Percentiles rank a stretch among this genome's conserved stretches.
phyloP scores from a whole-genome alignment of 2,888 invertebrate genomes.

The Seira sanloemensis region DNA sequence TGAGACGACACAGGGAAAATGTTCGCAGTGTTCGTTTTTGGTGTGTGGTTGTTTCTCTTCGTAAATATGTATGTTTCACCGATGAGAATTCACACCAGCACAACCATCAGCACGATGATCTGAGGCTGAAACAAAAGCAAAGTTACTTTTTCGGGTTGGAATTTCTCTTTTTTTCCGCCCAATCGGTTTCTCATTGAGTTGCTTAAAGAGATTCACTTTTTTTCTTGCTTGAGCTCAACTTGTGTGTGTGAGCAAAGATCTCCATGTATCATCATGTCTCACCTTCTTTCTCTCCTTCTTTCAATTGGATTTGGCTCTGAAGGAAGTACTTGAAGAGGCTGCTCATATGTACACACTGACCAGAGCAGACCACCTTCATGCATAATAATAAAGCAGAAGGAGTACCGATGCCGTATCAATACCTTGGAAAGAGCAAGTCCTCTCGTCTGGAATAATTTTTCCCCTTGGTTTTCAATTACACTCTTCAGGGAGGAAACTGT shows the following conservation, averaged over 20 bases:
- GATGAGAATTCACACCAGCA: slow-evolving; percentile 32
- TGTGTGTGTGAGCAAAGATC: slow-evolving; percentile 30
- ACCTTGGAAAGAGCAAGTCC: not conserved
- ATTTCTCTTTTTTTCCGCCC: slow-evolving; percentile 34
- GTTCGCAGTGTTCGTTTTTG: too few species aligned
- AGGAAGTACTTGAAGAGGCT: slow-evolving; percentile 14
- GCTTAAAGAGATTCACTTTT: slow-evolving; percentile 44
- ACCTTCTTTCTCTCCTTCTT: slow-evolving; percentile 41
- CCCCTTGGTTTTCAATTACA: slow-evolving; percentile 50
- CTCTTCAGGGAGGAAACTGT: slow-evolving; percentile 31
- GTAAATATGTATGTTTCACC: slow-evolving; percentile 35
- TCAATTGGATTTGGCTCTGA: slow-evolving; percentile 43
- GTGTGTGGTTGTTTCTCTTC: slow-evolving; percentile 10
- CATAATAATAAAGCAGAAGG: slow-evolving; percentile 9
- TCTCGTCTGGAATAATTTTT: slow-evolving; percentile 50
- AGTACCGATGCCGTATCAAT: not conserved
- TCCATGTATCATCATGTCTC: slow-evolving; percentile 57
- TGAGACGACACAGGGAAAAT: too few species aligned
- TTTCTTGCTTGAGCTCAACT: not conserved
- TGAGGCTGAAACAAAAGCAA: not conserved
- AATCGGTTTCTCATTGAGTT: slow-evolving; percentile 55
- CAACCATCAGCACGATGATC: not conserved
- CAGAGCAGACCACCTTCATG: slow-evolving; percentile 11
- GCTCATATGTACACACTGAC: not conserved
- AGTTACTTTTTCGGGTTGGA: not conserved